Percentiles rank a stretch among this genome's conserved stretches.
Conservation (phyloP, 2,113 vertebrate genomes). For the Pavo muticus region DNA sequence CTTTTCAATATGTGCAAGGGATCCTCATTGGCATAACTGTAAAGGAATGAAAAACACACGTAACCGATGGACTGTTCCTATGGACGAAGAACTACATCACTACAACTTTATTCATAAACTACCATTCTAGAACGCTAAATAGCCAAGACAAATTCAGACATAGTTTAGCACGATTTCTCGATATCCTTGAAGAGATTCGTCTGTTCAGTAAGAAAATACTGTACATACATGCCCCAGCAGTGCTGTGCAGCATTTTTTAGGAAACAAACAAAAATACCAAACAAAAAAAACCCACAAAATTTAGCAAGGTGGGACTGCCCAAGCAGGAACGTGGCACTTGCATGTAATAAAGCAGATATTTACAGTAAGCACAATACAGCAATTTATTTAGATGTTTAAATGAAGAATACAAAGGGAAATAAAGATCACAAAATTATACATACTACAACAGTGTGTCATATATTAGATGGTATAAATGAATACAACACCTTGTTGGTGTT, state of each 20-base stretch:
- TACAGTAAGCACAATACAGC: constrained; percentile 97
- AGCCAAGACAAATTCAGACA: not conserved
- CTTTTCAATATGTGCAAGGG: too few relatives aligned
- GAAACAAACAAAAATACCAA: not conserved
- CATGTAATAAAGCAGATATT: constrained; percentile 80
- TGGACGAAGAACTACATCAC: not conserved
- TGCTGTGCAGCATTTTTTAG: not conserved
- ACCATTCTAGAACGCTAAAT: not conserved
- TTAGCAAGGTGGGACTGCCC: not conserved
- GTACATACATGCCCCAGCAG: not conserved
- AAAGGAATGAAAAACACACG: not conserved
- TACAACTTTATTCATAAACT: not conserved
- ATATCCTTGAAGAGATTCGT: not conserved
- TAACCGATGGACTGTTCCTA: not conserved
- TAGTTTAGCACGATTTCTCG: not conserved
- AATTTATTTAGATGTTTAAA: constrained; percentile 99
- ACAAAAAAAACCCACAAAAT: too few relatives aligned
- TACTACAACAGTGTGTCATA: constrained; percentile 91
- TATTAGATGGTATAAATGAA: constrained; percentile 89
- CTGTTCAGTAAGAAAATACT: not conserved
- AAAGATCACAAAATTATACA: constrained; percentile 94
- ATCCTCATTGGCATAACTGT: fast-evolving
- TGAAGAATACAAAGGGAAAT: constrained; percentile 92
- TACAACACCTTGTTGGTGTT: constrained; percentile 82
- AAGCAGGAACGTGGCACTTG: constrained; percentile 10